Base-by-base conservation (phyloP, 2,888 invertebrate genomes). In the Acronicta psi region DNA sequence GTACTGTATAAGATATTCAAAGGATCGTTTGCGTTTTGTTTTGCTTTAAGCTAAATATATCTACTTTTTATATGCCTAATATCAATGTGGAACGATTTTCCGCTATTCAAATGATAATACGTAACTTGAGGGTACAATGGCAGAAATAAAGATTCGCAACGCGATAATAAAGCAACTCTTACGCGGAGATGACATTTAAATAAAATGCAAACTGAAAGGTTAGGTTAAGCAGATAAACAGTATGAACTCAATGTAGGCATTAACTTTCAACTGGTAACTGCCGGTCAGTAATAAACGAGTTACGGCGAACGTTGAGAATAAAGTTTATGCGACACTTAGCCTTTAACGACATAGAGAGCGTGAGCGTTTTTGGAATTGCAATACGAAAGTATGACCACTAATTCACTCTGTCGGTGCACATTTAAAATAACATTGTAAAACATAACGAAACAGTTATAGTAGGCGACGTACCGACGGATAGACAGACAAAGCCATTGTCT, bases 401-500 rank as follows among this genome's bases (percentile, higher is more conserved):
- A 72, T 77, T 69, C 68, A 75, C 82, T 86, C 87, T 83, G 84
- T 79, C 79, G 80, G 80, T 79, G 77, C 69, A 79, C 61, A 36
- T 81, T 86, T 79, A 73, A 85, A 86, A 85, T 83, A 80, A 81
- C 83, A 83, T 80, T 81, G 86, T 85, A 83, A 86, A 83, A 83
- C 80, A 75, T 79, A 85, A 81, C 75, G 75, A 77, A 84, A 86
- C 88, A 84, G 89, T 88, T 87, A 89, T 75, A 82, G 79, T 73
- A 76, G 84, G 86, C 87, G 87, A 87, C 89, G 81, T 74, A 80
- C 81, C 81, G 87, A 86, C 87, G 81, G 82, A 88, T 83, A 84
- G 85, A 86, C 88, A 86, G 89, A 92, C 93, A 93, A 93, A 92
- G 93, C 85, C 90, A 92, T 94, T 94, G 93, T 93, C 85, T 89